Conservation (phyloP, 1,140 invertebrate species). For the Drosophila erecta region DNA sequence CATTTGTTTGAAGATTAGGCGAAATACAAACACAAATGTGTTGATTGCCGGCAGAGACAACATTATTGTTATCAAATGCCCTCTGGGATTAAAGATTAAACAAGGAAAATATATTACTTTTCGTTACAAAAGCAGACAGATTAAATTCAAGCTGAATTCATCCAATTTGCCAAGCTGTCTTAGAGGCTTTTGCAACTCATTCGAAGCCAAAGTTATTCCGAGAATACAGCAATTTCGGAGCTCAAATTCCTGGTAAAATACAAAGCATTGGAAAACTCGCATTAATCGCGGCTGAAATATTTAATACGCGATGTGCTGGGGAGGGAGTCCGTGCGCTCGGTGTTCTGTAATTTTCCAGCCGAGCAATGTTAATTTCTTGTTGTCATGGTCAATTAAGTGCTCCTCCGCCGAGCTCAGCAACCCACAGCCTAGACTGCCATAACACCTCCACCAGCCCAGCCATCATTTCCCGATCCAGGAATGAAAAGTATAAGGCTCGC, state of each 20-base stretch:
- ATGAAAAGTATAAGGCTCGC: constrained; percentile 65
- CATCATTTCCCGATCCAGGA: constrained; percentile 22
- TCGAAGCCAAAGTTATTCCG: constrained; percentile 9
- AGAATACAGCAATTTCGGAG: constrained; percentile 24
- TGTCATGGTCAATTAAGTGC: constrained; percentile 80
- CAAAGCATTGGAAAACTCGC: constrained; percentile 16
- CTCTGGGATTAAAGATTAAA: neutral
- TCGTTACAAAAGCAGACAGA: neutral
- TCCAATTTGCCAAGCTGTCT: neutral
- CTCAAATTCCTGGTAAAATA: constrained; percentile 46
- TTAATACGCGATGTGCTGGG: constrained; percentile 35
- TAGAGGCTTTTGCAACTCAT: neutral
- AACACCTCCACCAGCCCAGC: neutral
- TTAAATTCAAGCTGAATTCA: neutral
- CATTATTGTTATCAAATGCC: neutral
- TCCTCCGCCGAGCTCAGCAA: constrained; percentile 38
- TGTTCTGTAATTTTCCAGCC: constrained; percentile 59
- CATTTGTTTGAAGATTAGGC: neutral
- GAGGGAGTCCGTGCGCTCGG: neutral
- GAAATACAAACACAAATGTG: constrained; percentile 6
- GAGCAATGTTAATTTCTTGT: constrained; percentile 78
- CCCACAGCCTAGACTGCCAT: constrained; percentile 27
- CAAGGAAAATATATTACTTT: neutral
- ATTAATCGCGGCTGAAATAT: constrained; percentile 50
- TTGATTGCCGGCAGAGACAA: neutral